Evolutionary conservation across 2,113 vertebrate genomes (phyloP), one percentile per base, ranked within the genome.

Genomic region (Calidris pygmaea): DNA sequence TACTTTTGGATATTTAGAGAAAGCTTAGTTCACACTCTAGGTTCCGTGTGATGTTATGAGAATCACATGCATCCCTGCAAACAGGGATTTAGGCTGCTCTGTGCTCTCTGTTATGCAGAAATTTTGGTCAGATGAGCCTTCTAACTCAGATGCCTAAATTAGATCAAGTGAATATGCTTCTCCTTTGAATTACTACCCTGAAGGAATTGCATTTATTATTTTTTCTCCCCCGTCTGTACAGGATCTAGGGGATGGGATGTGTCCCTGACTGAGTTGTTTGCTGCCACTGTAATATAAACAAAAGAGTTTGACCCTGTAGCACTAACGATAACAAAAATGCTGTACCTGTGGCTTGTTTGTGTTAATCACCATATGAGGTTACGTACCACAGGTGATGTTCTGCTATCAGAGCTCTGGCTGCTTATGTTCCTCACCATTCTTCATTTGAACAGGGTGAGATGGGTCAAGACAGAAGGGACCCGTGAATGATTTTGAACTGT

Each of bases 21-120:
- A 78, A 26, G 30, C 52, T 32, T 45, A 2, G 17, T 62, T 63
- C 52, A 10, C 47, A 1, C 22, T 55, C 10, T 13, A 15, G 45
- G 23, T 15, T 86, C 32, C 0, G 0, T 62, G 0, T 34, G 67
- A 23, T 37, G 19, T 20, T 60, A 48, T 4, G 27, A 79, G 20
- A 65, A 8, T 60, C 5, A 1, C 14, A 3, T 3, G 16, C 34
- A 29, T 89, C 55, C 47, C 47, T 55, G 34, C 27, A 62, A 66
- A 59, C 26, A 2, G 22, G 43, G 56, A 52, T 95, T 91, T 85
- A 56, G 53, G 58, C 66, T 87, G 56, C 37, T 88, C n/a, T 0
- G 0, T 0, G 2, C 41, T 88, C 32, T 82, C 56, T 81, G 12
- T 34, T 84, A 29, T 2, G 10, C 10, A 59, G 55, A 55, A 56